A percentile compares a stretch with the other conserved stretches of the same genome.
Conservation (phyloP, 2,888 invertebrate genomes). For the Cyaniris semiargus region DNA sequence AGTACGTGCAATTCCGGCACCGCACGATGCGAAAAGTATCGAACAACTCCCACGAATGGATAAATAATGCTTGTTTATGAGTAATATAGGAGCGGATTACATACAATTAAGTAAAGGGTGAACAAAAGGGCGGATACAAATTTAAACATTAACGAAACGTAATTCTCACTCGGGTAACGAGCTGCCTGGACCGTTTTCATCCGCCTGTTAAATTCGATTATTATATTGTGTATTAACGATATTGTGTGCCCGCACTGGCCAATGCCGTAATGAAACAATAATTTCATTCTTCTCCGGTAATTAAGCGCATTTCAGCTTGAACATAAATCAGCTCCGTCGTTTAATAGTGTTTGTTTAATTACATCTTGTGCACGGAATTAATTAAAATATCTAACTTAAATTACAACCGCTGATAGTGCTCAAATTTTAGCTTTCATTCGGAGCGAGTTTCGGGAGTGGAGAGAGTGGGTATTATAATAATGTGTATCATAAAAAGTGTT, state of each 20-base stretch:
- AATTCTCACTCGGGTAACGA: constrained; percentile 71
- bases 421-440: constrained; percentile 7
- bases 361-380: constrained; percentile 20
- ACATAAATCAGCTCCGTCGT: constrained; percentile 33
- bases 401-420: constrained; percentile 14
- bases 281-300: constrained; percentile 45
- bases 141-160: constrained; percentile 77
- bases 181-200: constrained; percentile 68
- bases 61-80: constrained; percentile 30
- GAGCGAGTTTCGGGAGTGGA: constrained; percentile 15
- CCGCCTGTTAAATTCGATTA: constrained; percentile 70
- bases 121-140: constrained; percentile 62
- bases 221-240: constrained; percentile 65
- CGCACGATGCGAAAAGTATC: constrained; percentile 5
- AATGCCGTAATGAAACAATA: constrained; percentile 58
- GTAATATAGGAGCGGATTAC: constrained; percentile 31
- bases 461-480: constrained; percentile 48
- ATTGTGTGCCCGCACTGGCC: constrained; percentile 55
- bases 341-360: constrained; percentile 35
- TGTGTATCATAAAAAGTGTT: constrained; percentile 64
- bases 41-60: constrained; percentile 12
- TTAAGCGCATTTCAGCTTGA: constrained; percentile 29
- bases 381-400: constrained; percentile 19
- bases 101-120: constrained; percentile 35
- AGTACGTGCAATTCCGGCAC: constrained; percentile 34